These are phyloP conservation scores for Zosterops borbonicus DNA, from an alignment of 2,113 vertebrate genomes.

Conservation along the genomic window DNA sequence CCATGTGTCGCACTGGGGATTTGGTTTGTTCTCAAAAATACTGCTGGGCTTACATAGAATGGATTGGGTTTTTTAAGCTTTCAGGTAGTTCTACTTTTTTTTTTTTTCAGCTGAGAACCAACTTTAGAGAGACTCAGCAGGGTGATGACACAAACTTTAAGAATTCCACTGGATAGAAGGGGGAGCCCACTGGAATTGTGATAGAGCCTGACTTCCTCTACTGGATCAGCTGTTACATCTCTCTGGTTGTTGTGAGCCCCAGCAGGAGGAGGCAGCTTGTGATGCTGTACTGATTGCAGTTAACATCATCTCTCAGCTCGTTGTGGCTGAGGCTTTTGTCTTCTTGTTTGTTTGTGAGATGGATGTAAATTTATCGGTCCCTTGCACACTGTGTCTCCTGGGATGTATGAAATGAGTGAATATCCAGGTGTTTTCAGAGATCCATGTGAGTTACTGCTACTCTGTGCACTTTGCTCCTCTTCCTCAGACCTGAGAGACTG, in stretches of 20 bases:
- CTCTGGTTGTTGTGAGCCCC: neutral
- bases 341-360: neutral
- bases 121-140: neutral
- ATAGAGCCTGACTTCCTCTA: neutral
- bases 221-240: neutral
- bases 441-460: rapidly evolving
- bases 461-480: neutral
- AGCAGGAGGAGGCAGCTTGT: conserved; percentile 28
- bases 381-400: neutral
- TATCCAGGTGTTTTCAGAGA: neutral
- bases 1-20: neutral
- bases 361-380: neutral
- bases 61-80: neutral
- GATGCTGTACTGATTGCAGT: neutral
- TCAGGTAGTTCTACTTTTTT: neutral
- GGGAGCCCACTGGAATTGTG: neutral
- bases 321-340: neutral
- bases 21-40: neutral
- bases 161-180: neutral
- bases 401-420: neutral
- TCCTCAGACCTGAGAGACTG: neutral
- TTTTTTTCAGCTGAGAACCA: neutral
- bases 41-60: neutral
- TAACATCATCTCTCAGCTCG: neutral
- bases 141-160: neutral